These are phyloP conservation scores for Neodiprion pinetum DNA, from an alignment of 1,140 invertebrate genomes.

Conservation along the genomic window DNA sequence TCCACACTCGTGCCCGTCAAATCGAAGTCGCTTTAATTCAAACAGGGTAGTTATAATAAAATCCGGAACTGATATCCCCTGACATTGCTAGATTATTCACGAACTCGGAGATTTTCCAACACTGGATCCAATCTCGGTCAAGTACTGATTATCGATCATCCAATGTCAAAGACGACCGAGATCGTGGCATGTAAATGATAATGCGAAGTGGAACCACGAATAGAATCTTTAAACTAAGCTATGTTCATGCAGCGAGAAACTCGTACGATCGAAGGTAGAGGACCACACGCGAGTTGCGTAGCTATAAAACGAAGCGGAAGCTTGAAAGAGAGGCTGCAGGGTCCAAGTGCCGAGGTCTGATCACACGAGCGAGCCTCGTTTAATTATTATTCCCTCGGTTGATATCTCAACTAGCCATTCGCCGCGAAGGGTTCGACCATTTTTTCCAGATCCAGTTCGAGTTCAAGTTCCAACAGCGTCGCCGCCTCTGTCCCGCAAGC, in stretches of 20 bases:
- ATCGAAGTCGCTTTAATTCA: too few species aligned
- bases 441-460: conserved; percentile 2
- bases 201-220: not conserved
- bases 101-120: too few species aligned
- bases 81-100: too few species aligned
- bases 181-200: not conserved
- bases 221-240: not conserved
- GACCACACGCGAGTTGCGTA: too few species aligned
- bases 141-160: too few species aligned
- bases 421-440: not conserved
- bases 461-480: conserved; percentile 5
- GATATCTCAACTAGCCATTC: not conserved
- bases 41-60: too few species aligned
- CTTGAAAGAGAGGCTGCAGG: too few species aligned
- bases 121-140: too few species aligned
- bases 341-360: not conserved
- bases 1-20: too few species aligned
- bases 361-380: not conserved
- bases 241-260: not conserved
- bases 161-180: too few species aligned
- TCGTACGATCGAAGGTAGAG: not conserved
- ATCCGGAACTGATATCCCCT: too few species aligned
- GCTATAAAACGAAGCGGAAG: too few species aligned
- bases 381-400: conserved; percentile 2
- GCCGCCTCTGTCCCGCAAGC: not conserved